Evolutionary conservation across 1,140 invertebrate species (phyloP).

Genomic region (Campodea augens): DNA sequence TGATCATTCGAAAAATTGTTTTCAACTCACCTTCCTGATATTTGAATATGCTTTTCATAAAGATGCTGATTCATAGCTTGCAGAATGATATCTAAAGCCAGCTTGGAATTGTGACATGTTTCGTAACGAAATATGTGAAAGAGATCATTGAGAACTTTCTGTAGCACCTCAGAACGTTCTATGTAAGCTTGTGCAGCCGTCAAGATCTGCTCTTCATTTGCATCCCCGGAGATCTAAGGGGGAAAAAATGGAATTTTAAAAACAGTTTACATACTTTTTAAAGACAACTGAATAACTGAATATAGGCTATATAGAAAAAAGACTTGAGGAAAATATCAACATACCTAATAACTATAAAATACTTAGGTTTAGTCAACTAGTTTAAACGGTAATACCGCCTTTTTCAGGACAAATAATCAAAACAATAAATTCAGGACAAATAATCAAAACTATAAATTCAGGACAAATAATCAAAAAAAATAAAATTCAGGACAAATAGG

Average conservation of each 20-base stretch:
- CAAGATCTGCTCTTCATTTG: conserved; percentile 74
- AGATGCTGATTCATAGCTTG: conserved; percentile 70
- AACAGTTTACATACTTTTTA: background rate
- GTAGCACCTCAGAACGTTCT: conserved; percentile 55
- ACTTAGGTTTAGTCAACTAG: no score
- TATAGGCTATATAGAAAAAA: background rate
- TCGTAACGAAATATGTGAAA: conserved; percentile 78
- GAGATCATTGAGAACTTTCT: conserved; percentile 73
- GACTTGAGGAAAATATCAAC: no score
- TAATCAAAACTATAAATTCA: no score
- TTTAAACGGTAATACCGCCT: no score
- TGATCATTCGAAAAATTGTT: no score
- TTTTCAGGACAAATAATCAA: no score
- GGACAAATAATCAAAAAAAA: no score
- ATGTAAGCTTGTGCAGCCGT: conserved; percentile 58
- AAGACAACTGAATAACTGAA: conserved; percentile 1
- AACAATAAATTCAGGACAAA: no score
- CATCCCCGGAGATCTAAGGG: conserved; percentile 65
- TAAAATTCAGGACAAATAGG: no score
- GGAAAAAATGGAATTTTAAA: conserved; percentile 4
- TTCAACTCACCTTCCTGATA: conserved; percentile 68
- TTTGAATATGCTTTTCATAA: conserved; percentile 70
- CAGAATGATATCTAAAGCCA: conserved; percentile 54
- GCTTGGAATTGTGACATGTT: conserved; percentile 40
- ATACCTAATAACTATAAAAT: no score